phyloP scores from a whole-genome alignment of 2,888 invertebrate species.

The Empis livida region DNA sequence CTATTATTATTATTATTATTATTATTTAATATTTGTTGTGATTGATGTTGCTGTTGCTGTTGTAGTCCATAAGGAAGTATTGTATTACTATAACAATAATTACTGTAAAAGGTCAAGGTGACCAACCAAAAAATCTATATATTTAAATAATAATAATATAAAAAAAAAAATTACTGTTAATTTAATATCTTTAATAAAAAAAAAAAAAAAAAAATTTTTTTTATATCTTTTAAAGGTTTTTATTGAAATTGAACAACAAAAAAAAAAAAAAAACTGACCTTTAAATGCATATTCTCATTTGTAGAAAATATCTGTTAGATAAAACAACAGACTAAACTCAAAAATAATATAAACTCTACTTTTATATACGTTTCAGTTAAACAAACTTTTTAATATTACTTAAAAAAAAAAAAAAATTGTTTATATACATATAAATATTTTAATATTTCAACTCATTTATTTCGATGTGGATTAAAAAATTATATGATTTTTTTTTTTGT shows the following conservation, averaged over 20 bases:
- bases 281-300: conserved; percentile 12
- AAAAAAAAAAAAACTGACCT: conserved; percentile 9
- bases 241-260: too few species aligned
- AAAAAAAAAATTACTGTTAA: not conserved
- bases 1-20: too few species aligned
- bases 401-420: not conserved
- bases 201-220: not conserved
- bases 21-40: not conserved
- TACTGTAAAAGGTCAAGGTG: conserved; percentile 1
- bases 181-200: not conserved
- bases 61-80: not conserved
- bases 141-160: not conserved
- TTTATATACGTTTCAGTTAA: not conserved
- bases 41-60: not conserved
- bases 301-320: not conserved
- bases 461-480: too few species aligned
- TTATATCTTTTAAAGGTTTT: too few species aligned
- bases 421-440: not conserved
- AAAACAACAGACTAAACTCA: not conserved
- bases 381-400: not conserved
- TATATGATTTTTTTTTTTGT: too few species aligned
- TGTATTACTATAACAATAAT: not conserved
- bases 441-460: not conserved
- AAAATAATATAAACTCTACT: not conserved
- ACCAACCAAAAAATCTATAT: not conserved